Evolutionary conservation across 2,888 invertebrate genomes (phyloP), one percentile per base, ranked within the genome.

Genomic region (Dermolepida albohirtum): DNA sequence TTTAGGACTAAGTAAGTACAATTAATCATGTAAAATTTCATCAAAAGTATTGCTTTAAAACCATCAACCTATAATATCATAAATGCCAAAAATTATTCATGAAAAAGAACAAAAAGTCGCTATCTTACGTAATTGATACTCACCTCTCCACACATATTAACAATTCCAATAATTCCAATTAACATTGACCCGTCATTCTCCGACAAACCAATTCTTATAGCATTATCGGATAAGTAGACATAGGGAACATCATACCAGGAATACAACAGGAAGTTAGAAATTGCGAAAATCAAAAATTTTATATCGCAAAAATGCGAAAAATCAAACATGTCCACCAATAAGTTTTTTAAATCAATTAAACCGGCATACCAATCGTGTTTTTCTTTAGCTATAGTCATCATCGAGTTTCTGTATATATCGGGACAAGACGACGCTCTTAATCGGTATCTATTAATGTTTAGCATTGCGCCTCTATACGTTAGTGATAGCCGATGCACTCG

Each of bases 241-340:
- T 97, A 97, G 1, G 96, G 95, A 66, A 96, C 94, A 81, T 97
- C 96, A 83, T 93, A 93, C 93, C 96, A 96, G 77, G 93, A 91
- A 85, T 96, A 96, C 72, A 97, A 86, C 17, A 96, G 86, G 82
- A 96, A 94, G 85, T 96, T 96, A 68, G 95, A 95, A 16, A 96
- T 80, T 22, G 93, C 90, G 84, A 96, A 96, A 63, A 93, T 84
- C 29, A 92, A 84, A 84, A 92, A 94, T 72, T 86, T 88, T 17
- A 87, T 87, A 82, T 93, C 92, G 59, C 86, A 83, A 81, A 95
- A 92, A 84, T 93, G 91, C 0, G 92, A 92, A 80, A 94, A 89
- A 82, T 95, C 94, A 52, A 94, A 85, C 84, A 94, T 92, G 79
- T 94, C 93, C 43, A 89, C 88, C 0, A 89, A 83, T 22, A 94